A percentile compares a stretch with the other conserved stretches of the same genome.
phyloP scores from a whole-genome alignment of 2,113 vertebrate species.

The Lichenostomus cassidix region DNA sequence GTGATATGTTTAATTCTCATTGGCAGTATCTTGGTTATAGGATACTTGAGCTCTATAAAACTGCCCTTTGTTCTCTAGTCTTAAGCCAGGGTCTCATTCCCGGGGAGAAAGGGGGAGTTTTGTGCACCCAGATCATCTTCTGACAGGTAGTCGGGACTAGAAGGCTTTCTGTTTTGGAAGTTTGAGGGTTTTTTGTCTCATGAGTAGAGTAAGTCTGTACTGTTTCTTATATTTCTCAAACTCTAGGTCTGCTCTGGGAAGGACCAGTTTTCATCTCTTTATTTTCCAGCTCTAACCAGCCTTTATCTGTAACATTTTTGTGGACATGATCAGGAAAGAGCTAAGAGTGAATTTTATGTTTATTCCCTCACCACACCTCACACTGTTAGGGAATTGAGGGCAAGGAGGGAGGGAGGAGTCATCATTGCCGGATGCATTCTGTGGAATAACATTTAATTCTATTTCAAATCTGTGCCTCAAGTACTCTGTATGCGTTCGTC shows the following conservation, averaged over 20 bases:
- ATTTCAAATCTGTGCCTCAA: neutral
- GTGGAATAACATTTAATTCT: neutral
- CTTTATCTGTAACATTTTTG: neutral
- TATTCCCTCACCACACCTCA: neutral
- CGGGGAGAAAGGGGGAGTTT: too few species aligned
- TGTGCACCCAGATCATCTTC: neutral
- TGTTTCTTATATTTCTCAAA: neutral
- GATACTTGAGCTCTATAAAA: neutral
- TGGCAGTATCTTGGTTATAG: neutral
- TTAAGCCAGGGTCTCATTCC: neutral
- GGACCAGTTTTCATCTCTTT: neutral
- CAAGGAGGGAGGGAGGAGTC: neutral
- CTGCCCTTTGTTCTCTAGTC: neutral
- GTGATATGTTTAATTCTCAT: neutral
- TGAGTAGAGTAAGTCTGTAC: neutral
- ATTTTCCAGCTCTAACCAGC: neutral
- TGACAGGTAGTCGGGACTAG: neutral
- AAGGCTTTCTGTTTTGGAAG: neutral
- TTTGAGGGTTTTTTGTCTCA: neutral
- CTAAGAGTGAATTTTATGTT: neutral
- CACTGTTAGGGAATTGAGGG: neutral
- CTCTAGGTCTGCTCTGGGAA: neutral
- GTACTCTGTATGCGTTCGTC: neutral
- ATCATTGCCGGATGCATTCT: neutral
- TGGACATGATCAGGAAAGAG: neutral